phyloP scores from a whole-genome alignment of 2,113 vertebrate species.

The Burhinus oedicnemus region DNA sequence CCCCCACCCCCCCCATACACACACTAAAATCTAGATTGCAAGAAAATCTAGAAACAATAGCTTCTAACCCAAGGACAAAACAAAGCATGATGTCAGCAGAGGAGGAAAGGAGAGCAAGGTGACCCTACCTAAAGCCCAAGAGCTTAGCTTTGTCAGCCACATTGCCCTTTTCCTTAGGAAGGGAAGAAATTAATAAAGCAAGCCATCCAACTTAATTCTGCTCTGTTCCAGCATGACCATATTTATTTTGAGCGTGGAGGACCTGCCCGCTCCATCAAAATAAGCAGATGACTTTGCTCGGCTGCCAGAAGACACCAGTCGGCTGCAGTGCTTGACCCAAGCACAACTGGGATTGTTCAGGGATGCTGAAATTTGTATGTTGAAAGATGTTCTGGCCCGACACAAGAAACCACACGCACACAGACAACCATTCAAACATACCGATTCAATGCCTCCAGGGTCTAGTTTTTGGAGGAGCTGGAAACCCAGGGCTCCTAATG shows the following conservation, averaged over 20 bases:
- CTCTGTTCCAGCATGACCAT: neutral
- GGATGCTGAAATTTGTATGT: neutral
- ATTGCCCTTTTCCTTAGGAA: neutral
- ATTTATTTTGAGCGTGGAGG: neutral
- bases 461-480: neutral
- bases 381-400: neutral
- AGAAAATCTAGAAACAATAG: neutral
- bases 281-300: neutral
- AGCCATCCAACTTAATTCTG: neutral
- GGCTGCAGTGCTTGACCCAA: neutral
- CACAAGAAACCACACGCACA: neutral
- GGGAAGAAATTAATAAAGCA: neutral
- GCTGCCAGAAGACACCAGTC: neutral
- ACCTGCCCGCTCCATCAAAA: neutral
- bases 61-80: neutral
- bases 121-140: neutral
- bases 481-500: neutral
- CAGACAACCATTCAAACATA: neutral
- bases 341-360: neutral
- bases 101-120: neutral
- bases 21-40: neutral
- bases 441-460: neutral
- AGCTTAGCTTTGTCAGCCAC: neutral
- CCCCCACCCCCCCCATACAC: neutral
- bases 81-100: neutral